A percentile compares a stretch with the other conserved stretches of the same genome.
These are phyloP conservation scores for Hipposideros larvatus DNA, from an alignment of 2,797 vertebrate genomes.

Conservation along the genomic window DNA sequence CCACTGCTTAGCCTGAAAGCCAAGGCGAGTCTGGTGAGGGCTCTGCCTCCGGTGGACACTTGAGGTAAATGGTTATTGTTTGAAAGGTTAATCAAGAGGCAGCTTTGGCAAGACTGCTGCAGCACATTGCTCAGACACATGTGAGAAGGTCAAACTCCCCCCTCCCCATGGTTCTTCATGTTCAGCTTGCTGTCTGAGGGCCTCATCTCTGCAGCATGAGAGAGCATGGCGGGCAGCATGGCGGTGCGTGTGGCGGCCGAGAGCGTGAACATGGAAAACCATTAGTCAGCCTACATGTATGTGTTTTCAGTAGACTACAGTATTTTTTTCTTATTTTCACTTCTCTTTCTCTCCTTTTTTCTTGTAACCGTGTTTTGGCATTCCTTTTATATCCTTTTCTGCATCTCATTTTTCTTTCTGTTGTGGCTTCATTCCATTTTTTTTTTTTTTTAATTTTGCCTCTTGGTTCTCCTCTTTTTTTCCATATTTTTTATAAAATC, in stretches of 20 bases:
- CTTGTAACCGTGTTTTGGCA: slow-evolving; percentile 88
- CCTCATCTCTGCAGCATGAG: slow-evolving; percentile 89
- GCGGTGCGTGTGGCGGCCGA: slow-evolving; percentile 85
- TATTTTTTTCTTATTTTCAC: slow-evolving; percentile 95
- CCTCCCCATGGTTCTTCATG: slow-evolving; percentile 89
- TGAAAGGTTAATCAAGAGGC: slow-evolving; percentile 54
- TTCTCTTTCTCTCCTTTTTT: slow-evolving; percentile 92
- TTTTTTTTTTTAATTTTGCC: slow-evolving; percentile 79
- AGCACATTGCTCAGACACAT: slow-evolving; percentile 77
- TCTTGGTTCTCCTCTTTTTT: slow-evolving; percentile 74
- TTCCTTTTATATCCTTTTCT: slow-evolving; percentile 82
- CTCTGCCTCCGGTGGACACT: neutral
- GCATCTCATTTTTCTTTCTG: slow-evolving; percentile 83
- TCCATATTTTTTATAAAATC: slow-evolving; percentile 70
- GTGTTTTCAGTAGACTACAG: slow-evolving; percentile 90
- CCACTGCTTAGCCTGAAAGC: neutral
- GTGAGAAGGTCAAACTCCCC: slow-evolving; percentile 90
- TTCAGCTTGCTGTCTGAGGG: slow-evolving; percentile 89
- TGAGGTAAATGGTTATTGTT: neutral
- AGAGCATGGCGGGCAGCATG: slow-evolving; percentile 90
- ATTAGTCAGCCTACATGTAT: slow-evolving; percentile 90
- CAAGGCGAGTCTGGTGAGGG: rapidly evolving
- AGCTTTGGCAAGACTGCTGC: slow-evolving; percentile 5
- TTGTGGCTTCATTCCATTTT: slow-evolving; percentile 82
- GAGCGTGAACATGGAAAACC: slow-evolving; percentile 92